Base-by-base conservation (phyloP, 2,888 invertebrate genomes). In the Geotrupes spiniger region DNA sequence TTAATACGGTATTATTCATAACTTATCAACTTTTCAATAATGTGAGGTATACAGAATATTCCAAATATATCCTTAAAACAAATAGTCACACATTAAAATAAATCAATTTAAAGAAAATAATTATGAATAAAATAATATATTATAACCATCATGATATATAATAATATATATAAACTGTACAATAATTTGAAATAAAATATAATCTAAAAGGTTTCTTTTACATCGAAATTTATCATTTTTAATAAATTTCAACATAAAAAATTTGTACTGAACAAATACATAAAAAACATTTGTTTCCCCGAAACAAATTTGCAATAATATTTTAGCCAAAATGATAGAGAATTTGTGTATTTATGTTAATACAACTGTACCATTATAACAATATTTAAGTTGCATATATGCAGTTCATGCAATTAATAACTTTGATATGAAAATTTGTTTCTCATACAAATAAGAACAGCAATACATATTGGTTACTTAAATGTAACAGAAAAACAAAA, bases 21-120 rank as follows among this genome's bases (percentile, higher is more conserved):
- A 21, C 4, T 21, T 21, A 21, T 21, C 21, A 21, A 21, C 6
- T 21, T 21, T 25, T 11, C 14, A 26, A 41, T 42, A 46, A 12
- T 36, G 45, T 45, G 50, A 50, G 50, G 50, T 46, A 42, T 36
- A 45, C 42, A 38, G 37, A 50, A 50, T 46, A 46, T 46, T 46
- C 40, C 29, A 50, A 46, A 44, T 41, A 27, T 28, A 38, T n/a
- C 36, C 14, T 21, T 4, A 21, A 21, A 21, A 21, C 21, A 21
- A 37, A 44, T 29, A 36, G 36, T 14, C 27, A 38, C 37, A 6
- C 37, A 39, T 15, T 49, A 39, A 48, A 38, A 49, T 39, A 40
- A 27, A 41, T 41, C 28, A 41, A 21, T 41, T 41, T 43, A 14
- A 43, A 43, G 12, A 26, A 43, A 36, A 37, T n/a, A 36, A 37